Evolutionary conservation across 2,113 vertebrate genomes (phyloP).

Genomic region (Crotalus viridis): DNA sequence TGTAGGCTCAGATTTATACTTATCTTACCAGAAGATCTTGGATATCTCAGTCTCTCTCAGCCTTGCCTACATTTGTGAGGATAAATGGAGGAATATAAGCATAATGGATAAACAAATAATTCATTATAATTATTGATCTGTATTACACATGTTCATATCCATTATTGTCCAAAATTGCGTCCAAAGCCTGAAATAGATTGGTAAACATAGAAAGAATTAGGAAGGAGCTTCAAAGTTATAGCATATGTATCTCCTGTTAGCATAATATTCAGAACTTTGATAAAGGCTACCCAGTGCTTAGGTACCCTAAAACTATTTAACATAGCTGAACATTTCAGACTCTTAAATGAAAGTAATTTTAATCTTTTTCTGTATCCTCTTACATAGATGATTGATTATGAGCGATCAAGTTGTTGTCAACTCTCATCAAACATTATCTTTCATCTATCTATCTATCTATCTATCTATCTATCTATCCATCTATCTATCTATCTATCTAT

Average conservation of each 20-base stretch:
- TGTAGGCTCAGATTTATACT: background rate
- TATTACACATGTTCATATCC: background rate
- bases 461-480: background rate
- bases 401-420: background rate
- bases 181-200: background rate
- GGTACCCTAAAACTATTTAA: background rate
- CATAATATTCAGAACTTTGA: background rate
- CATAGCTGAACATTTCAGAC: slow-evolving; percentile 12
- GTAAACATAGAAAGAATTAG: background rate
- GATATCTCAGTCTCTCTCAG: background rate
- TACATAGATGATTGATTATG: background rate
- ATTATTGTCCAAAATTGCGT: background rate
- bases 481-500: background rate
- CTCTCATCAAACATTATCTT: background rate
- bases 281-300: background rate
- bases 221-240: background rate
- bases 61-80: background rate
- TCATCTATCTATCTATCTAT: background rate
- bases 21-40: background rate
- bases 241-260: background rate
- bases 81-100: background rate
- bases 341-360: slow-evolving; percentile 19
- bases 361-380: background rate
- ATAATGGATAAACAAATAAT: background rate
- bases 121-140: background rate